A percentile compares a stretch with the other conserved stretches of the same genome.
These are phyloP conservation scores for Pocillopora verrucosa DNA, from an alignment of 64 coral and sea anemone species.

Conservation along the genomic window DNA sequence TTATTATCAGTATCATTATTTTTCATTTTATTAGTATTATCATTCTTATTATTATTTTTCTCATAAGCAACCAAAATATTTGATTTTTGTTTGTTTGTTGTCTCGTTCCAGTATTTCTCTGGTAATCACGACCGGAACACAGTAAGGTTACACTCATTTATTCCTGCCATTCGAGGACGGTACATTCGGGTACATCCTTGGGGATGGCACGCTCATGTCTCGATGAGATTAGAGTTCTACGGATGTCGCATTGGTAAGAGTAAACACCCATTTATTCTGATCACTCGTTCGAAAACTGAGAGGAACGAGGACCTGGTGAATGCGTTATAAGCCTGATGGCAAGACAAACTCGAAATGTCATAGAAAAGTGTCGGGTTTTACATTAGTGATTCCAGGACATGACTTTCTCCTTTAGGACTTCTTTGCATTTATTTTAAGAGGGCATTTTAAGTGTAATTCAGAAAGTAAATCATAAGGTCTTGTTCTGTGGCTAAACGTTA, in stretches of 20 bases:
- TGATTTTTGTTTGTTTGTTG: background rate
- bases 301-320: background rate
- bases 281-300: background rate
- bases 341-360: too few relatives aligned
- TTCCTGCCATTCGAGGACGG: constrained; percentile 52
- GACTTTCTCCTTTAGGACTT: too few relatives aligned
- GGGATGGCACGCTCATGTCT: constrained; percentile 42
- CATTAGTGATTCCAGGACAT: too few relatives aligned
- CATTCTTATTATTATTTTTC: too few relatives aligned
- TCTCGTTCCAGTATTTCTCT: constrained; percentile 28
- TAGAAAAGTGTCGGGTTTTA: too few relatives aligned
- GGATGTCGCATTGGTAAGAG: constrained; percentile 60
- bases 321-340: background rate
- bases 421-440: too few relatives aligned
- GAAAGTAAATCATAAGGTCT: too few relatives aligned
- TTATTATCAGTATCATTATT: too few relatives aligned
- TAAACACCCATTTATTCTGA: background rate
- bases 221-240: constrained; percentile 68
- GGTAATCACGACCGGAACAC: constrained; percentile 67
- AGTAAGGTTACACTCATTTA: constrained; percentile 36
- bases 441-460: too few relatives aligned
- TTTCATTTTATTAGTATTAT: too few relatives aligned
- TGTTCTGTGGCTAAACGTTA: too few relatives aligned
- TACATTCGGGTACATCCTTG: constrained; percentile 55
- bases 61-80: background rate